Evolutionary conservation across 1,140 invertebrate species (phyloP).

Genomic region (Centruroides vittatus): DNA sequence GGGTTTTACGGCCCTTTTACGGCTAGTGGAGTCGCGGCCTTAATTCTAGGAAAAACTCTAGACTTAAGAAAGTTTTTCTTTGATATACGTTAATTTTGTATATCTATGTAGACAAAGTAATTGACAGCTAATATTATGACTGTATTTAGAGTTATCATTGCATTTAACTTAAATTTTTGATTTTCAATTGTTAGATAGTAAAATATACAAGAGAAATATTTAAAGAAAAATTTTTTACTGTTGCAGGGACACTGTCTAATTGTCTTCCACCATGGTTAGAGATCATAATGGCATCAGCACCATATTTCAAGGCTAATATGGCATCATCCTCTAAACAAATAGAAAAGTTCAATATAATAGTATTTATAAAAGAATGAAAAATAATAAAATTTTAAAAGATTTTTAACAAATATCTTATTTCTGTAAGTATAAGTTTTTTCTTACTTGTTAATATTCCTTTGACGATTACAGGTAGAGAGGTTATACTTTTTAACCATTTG

Average conservation of each 20-base stretch:
- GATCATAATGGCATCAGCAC: conserved; percentile 62
- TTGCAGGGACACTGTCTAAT: conserved; percentile 65
- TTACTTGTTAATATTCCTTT: conserved; percentile 68
- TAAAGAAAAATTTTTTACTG: conserved; percentile 37
- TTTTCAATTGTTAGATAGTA: too few species aligned
- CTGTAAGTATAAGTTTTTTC: not conserved
- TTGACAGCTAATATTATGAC: not conserved
- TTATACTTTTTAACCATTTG: conserved; percentile 55
- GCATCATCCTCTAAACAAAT: conserved; percentile 54
- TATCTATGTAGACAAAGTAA: too few species aligned
- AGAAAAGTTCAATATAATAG: not conserved
- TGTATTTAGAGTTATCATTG: too few species aligned
- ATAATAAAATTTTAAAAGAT: not conserved
- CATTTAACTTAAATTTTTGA: too few species aligned
- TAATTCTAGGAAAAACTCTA: too few species aligned
- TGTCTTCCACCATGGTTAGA: conserved; percentile 87
- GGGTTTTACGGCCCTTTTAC: too few species aligned
- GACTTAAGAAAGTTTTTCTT: too few species aligned
- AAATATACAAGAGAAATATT: not conserved
- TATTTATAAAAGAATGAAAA: too few species aligned
- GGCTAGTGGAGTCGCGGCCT: too few species aligned
- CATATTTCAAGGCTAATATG: conserved; percentile 49
- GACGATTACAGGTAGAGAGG: conserved; percentile 63
- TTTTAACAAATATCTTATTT: not conserved
- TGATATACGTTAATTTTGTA: too few species aligned